phyloP scores from a whole-genome alignment of 2,113 vertebrate species.

The Rhynchopsitta pachyrhyncha region DNA sequence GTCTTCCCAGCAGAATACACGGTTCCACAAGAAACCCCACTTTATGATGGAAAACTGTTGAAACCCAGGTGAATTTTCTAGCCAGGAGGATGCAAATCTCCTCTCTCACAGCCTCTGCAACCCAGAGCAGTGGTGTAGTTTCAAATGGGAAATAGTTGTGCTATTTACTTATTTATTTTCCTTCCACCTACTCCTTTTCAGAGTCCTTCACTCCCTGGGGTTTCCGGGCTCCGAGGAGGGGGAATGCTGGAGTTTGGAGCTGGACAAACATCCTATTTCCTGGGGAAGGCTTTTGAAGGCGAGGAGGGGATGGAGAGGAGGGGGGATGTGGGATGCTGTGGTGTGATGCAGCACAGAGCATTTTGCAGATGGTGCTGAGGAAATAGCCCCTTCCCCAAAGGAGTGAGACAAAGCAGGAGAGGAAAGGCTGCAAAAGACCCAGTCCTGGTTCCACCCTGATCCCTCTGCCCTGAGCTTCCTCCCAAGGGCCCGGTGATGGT shows the following conservation, averaged over 20 bases:
- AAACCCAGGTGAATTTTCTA: neutral
- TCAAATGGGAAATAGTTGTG: neutral
- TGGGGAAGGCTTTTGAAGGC: neutral
- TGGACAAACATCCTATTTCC: conserved; percentile 30
- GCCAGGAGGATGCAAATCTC: neutral
- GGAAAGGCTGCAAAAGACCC: neutral
- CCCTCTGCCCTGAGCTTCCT: neutral
- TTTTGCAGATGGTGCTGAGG: neutral
- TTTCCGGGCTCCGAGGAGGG: neutral
- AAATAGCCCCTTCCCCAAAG: neutral
- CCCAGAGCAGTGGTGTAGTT: neutral
- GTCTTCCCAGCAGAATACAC: neutral
- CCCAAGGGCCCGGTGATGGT: fast-evolving
- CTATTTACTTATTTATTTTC: neutral
- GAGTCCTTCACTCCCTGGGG: neutral
- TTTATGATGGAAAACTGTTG: neutral
- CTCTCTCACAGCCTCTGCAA: fast-evolving
- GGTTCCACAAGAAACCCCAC: neutral
- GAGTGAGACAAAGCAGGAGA: neutral
- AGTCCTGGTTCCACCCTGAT: fast-evolving
- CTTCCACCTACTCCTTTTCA: neutral
- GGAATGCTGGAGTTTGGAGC: neutral
- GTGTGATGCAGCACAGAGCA: fast-evolving
- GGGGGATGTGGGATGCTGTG: neutral
- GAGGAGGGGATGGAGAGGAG: neutral